Conservation (phyloP, 37 sponge, comb jelly and placozoan species). For the Corticium candelabrum region DNA sequence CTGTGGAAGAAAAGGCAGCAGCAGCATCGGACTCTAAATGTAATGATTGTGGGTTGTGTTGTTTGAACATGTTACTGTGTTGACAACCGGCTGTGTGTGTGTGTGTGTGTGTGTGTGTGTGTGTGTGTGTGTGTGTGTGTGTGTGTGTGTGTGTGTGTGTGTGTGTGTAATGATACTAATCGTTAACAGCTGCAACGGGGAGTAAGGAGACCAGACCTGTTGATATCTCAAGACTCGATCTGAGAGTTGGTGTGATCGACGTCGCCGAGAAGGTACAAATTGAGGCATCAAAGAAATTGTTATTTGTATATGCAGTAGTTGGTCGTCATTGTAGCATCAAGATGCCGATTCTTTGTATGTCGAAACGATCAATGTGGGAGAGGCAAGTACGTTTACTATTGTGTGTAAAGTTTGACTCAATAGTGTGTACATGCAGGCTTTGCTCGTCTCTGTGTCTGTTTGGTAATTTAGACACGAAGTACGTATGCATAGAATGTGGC, state of each 20-base stretch:
- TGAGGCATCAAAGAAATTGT: background rate
- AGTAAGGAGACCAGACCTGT: slow-evolving; percentile 35
- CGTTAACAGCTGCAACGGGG: too few relatives aligned
- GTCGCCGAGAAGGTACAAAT: slow-evolving; percentile 51
- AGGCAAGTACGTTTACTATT: slow-evolving; percentile 46
- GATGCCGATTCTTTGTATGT: slow-evolving; percentile 81
- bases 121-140: too few relatives aligned
- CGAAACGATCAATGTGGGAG: slow-evolving; percentile 75
- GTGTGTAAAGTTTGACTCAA: too few relatives aligned
- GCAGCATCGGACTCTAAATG: too few relatives aligned
- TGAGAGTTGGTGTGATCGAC: slow-evolving; percentile 67
- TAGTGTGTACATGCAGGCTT: background rate
- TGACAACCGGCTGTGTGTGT: background rate
- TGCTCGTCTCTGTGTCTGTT: background rate
- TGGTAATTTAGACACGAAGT: background rate
- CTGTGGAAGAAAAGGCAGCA: slow-evolving; percentile 37
- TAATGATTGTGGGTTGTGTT: too few relatives aligned
- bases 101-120: too few relatives aligned
- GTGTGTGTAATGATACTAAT: too few relatives aligned
- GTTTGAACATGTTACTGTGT: too few relatives aligned
- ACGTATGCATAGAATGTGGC: background rate
- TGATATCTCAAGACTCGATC: slow-evolving; percentile 74
- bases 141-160: too few relatives aligned
- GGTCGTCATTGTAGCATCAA: slow-evolving; percentile 42
- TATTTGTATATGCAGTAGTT: background rate